Base-by-base conservation (phyloP, 2,113 vertebrate species). In the Tachysurus fulvidraco region DNA sequence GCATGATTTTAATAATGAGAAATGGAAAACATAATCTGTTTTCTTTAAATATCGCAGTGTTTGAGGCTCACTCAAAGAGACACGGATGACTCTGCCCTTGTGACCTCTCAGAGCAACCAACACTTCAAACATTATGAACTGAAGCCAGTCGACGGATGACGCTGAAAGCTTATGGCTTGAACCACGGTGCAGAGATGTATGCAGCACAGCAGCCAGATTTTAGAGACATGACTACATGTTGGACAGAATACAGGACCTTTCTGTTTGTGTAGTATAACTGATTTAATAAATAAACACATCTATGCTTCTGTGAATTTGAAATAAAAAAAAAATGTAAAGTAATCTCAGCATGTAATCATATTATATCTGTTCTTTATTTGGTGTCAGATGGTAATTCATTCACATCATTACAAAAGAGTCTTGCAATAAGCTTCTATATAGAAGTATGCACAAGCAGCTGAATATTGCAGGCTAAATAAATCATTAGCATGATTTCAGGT, bases 31-130 rank as follows among this genome's bases (percentile, higher is more conserved):
- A 89, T 69, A 81, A 86, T 44, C 69, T 50, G 59, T 44, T 89
- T 85, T 60, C 69, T 82, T 73, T 41, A 21, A 93, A 91, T 89
- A n/a, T 74, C 88, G 84, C 36, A 5, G 67, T 77, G 30, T 89
- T 79, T 85, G 76, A 83, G 77, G 50, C 41, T 59, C 86, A 88
- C n/a, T 88, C 71, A 88, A 57, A 71, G 23, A 65, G 64, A 89
- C 82, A 83, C 65, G 74, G 62, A 36, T 16, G 79, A 62, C 60
- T 77, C 62, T 65, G 81, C 64, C 41, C 83, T 28, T 73, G 55
- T 60, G 81, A 46, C 69, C 62, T 87, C 71, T 83, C 69, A 84
- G 74, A 79, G 83, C 71, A 81, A 74, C 52, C 41, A 65, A 16
- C 21, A 67, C 80, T 74, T 80, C 23, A 86, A 41, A 52, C 73